Evolutionary conservation across 2,888 invertebrate genomes (phyloP), one percentile per base, ranked within the genome.

Genomic region (Sericinus montela): DNA sequence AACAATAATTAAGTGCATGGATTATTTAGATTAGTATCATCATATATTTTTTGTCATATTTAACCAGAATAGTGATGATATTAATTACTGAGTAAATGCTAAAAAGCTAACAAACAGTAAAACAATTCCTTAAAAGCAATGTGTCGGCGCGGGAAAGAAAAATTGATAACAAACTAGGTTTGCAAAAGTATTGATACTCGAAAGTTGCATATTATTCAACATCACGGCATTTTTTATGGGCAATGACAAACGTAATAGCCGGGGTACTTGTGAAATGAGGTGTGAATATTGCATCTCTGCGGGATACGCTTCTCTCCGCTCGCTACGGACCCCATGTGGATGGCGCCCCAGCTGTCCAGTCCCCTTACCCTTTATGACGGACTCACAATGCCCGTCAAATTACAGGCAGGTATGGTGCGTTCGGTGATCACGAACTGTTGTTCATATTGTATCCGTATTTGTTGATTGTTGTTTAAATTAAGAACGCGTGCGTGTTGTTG

Each of bases 231-330:
- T 54, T 53, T 57, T 57, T 58, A 67, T 64, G 64, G 58, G 52
- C 69, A 69, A 72, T 76, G 77, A 77, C 75, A 78, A 81, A 80
- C 75, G 75, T 67, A 77, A 73, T 75, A 75, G 82, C 74, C 69
- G 63, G 70, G 74, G 71, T 67, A 66, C 70, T 74, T 75, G 86
- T 82, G 79, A 84, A 88, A 86, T 86, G 87, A 87, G 84, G 87
- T 87, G 88, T 87, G 88, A 88, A 86, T 88, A 87, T 87, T 86
- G 85, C 62, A 61, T 76, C 84, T 75, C 85, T 49, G 67, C 80
- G 82, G 87, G 87, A 65, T 56, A 61, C 64, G 63, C 51, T 52
- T 32, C 54, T 50, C 57, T 62, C 62, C 62, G 51, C 53, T 48
- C 61, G 62, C 58, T 49, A 50, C 62, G 59, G 70, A 62, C 71